These are phyloP conservation scores for Antigone vipio DNA, from an alignment of 2,113 vertebrate species.

Conservation along the genomic window DNA sequence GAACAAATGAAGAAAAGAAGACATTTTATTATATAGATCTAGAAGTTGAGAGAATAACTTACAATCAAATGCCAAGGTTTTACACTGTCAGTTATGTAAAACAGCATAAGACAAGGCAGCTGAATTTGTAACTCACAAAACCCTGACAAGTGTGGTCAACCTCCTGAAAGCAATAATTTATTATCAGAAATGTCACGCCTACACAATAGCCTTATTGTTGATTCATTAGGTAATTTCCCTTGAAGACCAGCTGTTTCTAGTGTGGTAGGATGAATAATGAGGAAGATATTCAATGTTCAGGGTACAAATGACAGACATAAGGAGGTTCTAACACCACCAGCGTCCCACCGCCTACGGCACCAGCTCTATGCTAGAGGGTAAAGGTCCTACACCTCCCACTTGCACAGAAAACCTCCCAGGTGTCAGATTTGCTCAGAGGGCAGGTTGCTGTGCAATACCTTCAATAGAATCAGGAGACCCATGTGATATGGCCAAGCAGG, in stretches of 20 bases:
- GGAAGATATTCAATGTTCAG: conserved; percentile 74
- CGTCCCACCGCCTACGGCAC: conserved; percentile 69
- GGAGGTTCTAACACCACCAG: conserved; percentile 60
- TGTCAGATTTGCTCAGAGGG: conserved; percentile 58
- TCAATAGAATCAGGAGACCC: conserved; percentile 61
- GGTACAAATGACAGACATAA: conserved; percentile 65
- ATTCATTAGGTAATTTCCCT: conserved; percentile 85
- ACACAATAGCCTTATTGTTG: conserved; percentile 80
- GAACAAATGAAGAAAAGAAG: neutral
- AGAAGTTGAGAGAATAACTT: neutral
- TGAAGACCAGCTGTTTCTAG: conserved; percentile 89
- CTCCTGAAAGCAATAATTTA: conserved; percentile 78
- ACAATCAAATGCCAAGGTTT: neutral
- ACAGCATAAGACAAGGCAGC: conserved; percentile 61
- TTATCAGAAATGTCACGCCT: conserved; percentile 81
- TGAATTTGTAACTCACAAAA: conserved; percentile 65
- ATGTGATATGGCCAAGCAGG: conserved; percentile 68
- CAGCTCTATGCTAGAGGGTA: conserved; percentile 54
- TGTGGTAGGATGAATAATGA: conserved; percentile 82
- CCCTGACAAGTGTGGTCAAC: conserved; percentile 74
- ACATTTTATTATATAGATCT: neutral
- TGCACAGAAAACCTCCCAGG: conserved; percentile 72
- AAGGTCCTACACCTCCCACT: conserved; percentile 76
- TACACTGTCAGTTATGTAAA: conserved; percentile 52
- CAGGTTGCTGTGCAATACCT: conserved; percentile 51